phyloP scores from a whole-genome alignment of 2,113 vertebrate species.

The Muntiacus muntjak region DNA sequence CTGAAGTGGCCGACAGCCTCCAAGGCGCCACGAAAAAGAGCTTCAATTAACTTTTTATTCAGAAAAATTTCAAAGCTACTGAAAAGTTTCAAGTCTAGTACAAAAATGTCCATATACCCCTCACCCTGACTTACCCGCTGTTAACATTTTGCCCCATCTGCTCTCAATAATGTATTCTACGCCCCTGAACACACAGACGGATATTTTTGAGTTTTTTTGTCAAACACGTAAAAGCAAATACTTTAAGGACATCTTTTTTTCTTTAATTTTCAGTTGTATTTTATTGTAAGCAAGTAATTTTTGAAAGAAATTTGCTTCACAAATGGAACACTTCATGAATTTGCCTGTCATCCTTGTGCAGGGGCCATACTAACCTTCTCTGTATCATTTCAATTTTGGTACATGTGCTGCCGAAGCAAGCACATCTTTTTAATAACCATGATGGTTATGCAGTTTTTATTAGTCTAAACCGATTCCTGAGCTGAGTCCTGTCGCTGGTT shows the following conservation, averaged over 20 bases:
- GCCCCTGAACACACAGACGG: background rate
- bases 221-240: slow-evolving; percentile 4
- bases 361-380: background rate
- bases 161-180: background rate
- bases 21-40: no score
- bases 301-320: background rate
- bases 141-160: background rate
- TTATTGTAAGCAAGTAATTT: background rate
- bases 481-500: background rate
- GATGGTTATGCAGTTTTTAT: background rate
- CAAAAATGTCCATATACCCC: background rate
- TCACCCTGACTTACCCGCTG: background rate
- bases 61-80: background rate
- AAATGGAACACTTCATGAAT: background rate
- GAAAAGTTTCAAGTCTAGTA: background rate
- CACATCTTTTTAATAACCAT: background rate
- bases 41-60: background rate
- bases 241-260: background rate
- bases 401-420: background rate
- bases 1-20: no score
- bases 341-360: background rate
- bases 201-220: background rate
- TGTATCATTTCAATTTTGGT: background rate
- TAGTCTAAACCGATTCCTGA: background rate
- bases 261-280: background rate